Evolutionary conservation across 2,113 vertebrate genomes (phyloP).

Genomic region (Pelvicachromis taeniatus): DNA sequence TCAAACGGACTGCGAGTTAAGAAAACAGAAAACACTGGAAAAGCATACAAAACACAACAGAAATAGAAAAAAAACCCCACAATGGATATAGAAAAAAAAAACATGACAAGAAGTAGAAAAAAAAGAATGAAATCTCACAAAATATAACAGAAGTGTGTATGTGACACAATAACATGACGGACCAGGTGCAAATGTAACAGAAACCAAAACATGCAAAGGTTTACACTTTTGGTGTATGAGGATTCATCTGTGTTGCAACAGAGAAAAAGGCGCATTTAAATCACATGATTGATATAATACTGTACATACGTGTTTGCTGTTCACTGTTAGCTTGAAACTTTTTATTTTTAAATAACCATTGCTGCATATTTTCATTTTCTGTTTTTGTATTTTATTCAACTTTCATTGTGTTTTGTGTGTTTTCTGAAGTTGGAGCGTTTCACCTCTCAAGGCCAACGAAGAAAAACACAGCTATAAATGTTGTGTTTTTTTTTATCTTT

Average conservation of each 20-base stretch:
- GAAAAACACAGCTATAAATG: background rate
- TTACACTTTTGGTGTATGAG: background rate
- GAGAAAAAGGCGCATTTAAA: background rate
- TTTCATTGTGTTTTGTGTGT: background rate
- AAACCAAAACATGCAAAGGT: background rate
- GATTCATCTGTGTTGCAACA: background rate
- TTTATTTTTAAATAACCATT: background rate
- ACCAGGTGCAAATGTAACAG: background rate
- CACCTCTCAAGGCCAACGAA: background rate
- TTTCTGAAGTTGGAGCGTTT: background rate
- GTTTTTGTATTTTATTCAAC: background rate
- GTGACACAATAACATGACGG: background rate
- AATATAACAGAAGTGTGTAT: background rate
- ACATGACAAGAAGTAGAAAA: background rate
- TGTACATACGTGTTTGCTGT: background rate
- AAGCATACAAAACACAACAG: background rate
- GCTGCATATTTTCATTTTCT: background rate
- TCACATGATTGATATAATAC: background rate
- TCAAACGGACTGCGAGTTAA: background rate
- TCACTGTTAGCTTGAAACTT: background rate
- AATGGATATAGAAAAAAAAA: background rate
- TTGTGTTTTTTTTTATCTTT: background rate
- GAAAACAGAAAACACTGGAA: background rate
- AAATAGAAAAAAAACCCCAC: background rate
- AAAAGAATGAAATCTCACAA: background rate